phyloP scores from a whole-genome alignment of 92 coral and sea anemone genomes.

The Palythoa grandiflora region DNA sequence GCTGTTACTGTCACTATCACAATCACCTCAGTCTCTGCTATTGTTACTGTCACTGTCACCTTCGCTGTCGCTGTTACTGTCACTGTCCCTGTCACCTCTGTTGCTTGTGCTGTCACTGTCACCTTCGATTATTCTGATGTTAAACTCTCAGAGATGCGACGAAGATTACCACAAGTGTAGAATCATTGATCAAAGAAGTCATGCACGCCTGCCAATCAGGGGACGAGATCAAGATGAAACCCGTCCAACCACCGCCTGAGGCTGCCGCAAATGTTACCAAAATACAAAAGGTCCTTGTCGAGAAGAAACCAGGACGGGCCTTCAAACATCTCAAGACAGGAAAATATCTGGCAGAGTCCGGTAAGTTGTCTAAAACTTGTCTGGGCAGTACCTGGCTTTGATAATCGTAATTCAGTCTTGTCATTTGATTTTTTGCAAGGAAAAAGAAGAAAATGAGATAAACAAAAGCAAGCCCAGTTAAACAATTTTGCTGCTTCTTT shows the following conservation, averaged over 20 bases:
- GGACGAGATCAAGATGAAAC: constrained; percentile 60
- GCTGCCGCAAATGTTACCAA: constrained; percentile 19
- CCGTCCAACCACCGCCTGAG: constrained; percentile 34
- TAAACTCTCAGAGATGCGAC: constrained; percentile 54
- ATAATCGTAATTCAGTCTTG: background rate
- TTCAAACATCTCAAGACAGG: constrained; percentile 77
- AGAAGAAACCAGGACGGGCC: constrained; percentile 89
- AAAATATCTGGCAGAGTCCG: constrained; percentile 86
- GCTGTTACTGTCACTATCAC: too few relatives aligned
- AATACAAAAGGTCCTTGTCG: constrained; percentile 40
- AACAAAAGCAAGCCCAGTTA: too few relatives aligned
- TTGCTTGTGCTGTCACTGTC: too few relatives aligned
- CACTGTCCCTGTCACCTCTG: too few relatives aligned
- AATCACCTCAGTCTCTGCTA: too few relatives aligned
- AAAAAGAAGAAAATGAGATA: background rate
- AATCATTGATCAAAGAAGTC: constrained; percentile 80
- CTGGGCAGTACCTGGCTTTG: background rate
- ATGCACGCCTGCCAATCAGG: constrained; percentile 65
- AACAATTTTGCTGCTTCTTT: too few relatives aligned
- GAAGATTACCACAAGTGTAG: constrained; percentile 63
- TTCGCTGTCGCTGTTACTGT: too few relatives aligned
- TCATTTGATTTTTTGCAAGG: background rate
- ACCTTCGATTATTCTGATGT: too few relatives aligned
- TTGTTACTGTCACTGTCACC: too few relatives aligned
- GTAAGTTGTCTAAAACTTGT: constrained; percentile 18